phyloP scores from a whole-genome alignment of 1,140 invertebrate species.

The Apis laboriosa region DNA sequence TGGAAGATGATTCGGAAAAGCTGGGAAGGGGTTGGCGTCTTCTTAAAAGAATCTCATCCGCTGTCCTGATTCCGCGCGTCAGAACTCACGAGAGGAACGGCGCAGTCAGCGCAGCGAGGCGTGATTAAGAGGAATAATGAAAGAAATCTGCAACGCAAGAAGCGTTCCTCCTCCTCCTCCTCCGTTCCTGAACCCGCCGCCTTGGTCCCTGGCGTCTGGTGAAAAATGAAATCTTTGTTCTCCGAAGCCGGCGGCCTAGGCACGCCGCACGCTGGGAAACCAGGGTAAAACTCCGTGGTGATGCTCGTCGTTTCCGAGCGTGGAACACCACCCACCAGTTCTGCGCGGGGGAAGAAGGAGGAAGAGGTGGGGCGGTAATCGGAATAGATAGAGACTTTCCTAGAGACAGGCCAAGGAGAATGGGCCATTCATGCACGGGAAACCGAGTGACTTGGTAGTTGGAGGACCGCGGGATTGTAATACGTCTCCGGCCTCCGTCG shows the following conservation, averaged over 20 bases:
- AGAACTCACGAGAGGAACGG: constrained; percentile 32
- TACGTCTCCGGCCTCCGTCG: constrained; percentile 77
- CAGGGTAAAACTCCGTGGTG: constrained; percentile 55
- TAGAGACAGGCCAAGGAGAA: constrained; percentile 79
- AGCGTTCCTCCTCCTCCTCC: constrained; percentile 46
- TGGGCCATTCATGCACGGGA: constrained; percentile 77
- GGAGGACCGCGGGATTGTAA: constrained; percentile 77
- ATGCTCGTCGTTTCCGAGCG: constrained; percentile 50
- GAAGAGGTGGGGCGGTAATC: constrained; percentile 66
- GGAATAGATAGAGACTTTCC: constrained; percentile 77
- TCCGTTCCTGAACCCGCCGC: constrained; percentile 37
- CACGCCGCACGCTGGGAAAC: constrained; percentile 42
- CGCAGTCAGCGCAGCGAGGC: constrained; percentile 52
- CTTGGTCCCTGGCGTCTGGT: constrained; percentile 54
- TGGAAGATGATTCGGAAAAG: constrained; percentile 9
- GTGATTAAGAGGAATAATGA: constrained; percentile 64
- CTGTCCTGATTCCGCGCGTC: constrained; percentile 38
- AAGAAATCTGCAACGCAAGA: constrained; percentile 66
- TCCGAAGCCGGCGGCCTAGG: constrained; percentile 56
- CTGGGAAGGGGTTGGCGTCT: not conserved
- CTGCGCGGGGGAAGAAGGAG: constrained; percentile 11
- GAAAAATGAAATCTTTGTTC: constrained; percentile 75
- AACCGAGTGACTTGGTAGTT: constrained; percentile 72
- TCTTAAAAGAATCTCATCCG: constrained; percentile 44
- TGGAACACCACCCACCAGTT: constrained; percentile 31